Conservation (phyloP, 2,888 invertebrate species). For the Choreutis nemorana region DNA sequence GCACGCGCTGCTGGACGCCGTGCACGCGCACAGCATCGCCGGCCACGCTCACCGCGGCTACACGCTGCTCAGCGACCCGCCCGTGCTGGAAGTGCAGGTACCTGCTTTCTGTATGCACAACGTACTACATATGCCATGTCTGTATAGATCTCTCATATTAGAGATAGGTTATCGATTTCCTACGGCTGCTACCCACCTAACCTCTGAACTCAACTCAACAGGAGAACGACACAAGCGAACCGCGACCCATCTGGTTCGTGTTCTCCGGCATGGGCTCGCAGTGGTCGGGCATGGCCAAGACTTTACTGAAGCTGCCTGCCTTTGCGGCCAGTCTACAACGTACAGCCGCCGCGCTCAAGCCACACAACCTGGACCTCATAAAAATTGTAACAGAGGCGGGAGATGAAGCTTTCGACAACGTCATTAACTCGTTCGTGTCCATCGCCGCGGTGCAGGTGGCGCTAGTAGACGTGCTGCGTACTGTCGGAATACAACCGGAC, state of each 20-base stretch:
- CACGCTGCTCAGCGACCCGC: constrained; percentile 70
- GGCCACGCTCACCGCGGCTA: constrained; percentile 87
- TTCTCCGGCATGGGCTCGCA: constrained; percentile 99
- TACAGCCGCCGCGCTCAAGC: constrained; percentile 78
- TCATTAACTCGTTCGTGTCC: constrained; percentile 89
- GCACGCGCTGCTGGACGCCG: constrained; percentile 77
- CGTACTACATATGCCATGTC: too few relatives aligned
- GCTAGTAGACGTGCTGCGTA: constrained; percentile 85
- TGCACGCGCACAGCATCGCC: constrained; percentile 73
- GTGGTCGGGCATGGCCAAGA: constrained; percentile 95
- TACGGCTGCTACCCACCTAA: too few relatives aligned
- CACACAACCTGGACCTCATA: constrained; percentile 84
- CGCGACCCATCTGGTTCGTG: constrained; percentile 90
- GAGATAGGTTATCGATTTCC: too few relatives aligned
- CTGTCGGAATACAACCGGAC: constrained; percentile 83
- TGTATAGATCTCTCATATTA: too few relatives aligned
- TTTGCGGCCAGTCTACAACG: constrained; percentile 82
- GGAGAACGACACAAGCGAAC: constrained; percentile 55
- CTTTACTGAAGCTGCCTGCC: constrained; percentile 81
- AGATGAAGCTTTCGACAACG: constrained; percentile 82
- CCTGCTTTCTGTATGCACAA: too few relatives aligned
- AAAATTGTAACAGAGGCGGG: constrained; percentile 79
- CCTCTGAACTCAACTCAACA: too few relatives aligned
- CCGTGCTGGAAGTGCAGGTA: constrained; percentile 29
- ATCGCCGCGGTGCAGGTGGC: constrained; percentile 97